Conservation (phyloP, 2,888 invertebrate species). For the Ectemnius cavifrons region DNA sequence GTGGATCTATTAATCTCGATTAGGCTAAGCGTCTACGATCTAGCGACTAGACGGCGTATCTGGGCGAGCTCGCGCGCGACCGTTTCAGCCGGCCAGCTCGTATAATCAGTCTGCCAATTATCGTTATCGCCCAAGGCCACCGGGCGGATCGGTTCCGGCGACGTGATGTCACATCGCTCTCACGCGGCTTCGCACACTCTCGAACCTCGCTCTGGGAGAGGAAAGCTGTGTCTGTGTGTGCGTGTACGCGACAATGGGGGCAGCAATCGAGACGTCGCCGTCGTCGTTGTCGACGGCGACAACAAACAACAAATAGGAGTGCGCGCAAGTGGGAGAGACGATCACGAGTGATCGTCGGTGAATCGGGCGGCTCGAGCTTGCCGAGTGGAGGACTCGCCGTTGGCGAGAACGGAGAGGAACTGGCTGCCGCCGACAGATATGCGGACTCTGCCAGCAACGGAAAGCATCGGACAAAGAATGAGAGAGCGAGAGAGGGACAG, state of each 20-base stretch:
- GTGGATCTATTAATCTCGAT: slow-evolving; percentile 46
- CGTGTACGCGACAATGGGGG: neutral
- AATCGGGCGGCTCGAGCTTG: slow-evolving; percentile 14
- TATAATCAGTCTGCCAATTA: slow-evolving; percentile 57
- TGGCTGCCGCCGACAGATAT: too few species aligned
- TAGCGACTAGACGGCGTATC: slow-evolving; percentile 27
- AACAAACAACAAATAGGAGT: too few species aligned
- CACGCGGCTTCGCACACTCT: too few species aligned
- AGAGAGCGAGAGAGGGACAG: neutral
- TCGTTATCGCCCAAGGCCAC: slow-evolving; percentile 58
- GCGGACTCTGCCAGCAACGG: too few species aligned
- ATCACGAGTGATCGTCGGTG: neutral
- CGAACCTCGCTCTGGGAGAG: too few species aligned
- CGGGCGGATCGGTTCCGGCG: slow-evolving; percentile 45
- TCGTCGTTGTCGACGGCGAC: neutral
- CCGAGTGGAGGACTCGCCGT: too few species aligned
- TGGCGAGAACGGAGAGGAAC: too few species aligned
- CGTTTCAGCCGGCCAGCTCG: slow-evolving; percentile 17
- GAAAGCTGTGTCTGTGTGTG: too few species aligned
- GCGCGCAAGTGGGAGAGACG: too few species aligned
- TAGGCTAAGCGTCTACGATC: slow-evolving; percentile 38
- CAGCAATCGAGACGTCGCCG: too few species aligned
- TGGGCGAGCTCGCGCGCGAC: slow-evolving; percentile 18
- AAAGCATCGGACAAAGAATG: neutral
- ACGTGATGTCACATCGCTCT: slow-evolving; percentile 21